Evolutionary conservation across 1,140 invertebrate species (phyloP).

Genomic region (Aporrectodea caliginosa): DNA sequence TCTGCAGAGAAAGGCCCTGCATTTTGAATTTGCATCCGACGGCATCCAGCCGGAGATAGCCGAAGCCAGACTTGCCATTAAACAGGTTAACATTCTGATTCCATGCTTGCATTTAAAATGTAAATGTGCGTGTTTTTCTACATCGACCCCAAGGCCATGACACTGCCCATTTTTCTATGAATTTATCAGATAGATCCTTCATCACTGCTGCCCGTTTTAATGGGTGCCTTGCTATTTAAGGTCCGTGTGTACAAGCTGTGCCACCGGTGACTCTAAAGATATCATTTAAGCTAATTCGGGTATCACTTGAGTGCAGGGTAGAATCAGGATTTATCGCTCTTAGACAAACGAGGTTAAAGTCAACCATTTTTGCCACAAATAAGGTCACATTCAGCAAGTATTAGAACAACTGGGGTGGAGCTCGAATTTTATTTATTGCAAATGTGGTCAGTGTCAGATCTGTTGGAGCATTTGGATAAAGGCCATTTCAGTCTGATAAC

Average conservation of each 20-base stretch:
- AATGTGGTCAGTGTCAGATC: too few species aligned
- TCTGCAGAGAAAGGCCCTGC: conserved; percentile 45
- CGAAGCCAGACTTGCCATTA: conserved; percentile 44
- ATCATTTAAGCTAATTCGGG: too few species aligned
- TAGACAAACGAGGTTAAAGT: too few species aligned
- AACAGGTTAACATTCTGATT: conserved; percentile 43
- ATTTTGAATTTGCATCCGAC: conserved; percentile 38
- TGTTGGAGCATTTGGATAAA: too few species aligned
- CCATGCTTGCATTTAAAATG: neutral
- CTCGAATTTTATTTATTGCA: too few species aligned
- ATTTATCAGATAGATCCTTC: neutral
- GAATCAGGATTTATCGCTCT: too few species aligned
- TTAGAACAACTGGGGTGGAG: too few species aligned
- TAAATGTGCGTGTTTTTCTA: neutral
- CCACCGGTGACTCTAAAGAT: neutral
- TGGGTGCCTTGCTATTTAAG: neutral
- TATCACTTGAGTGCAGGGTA: too few species aligned
- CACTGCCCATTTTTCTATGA: neutral
- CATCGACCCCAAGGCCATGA: neutral
- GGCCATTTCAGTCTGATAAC: too few species aligned
- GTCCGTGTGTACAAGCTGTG: neutral
- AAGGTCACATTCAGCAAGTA: too few species aligned
- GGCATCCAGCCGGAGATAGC: conserved; percentile 40
- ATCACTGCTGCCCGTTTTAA: neutral
- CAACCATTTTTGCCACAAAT: too few species aligned